A percentile compares a stretch with the other conserved stretches of the same genome.
These are phyloP conservation scores for Nyctibius bracteatus DNA, from an alignment of 2,113 vertebrate genomes.

Conservation along the genomic window DNA sequence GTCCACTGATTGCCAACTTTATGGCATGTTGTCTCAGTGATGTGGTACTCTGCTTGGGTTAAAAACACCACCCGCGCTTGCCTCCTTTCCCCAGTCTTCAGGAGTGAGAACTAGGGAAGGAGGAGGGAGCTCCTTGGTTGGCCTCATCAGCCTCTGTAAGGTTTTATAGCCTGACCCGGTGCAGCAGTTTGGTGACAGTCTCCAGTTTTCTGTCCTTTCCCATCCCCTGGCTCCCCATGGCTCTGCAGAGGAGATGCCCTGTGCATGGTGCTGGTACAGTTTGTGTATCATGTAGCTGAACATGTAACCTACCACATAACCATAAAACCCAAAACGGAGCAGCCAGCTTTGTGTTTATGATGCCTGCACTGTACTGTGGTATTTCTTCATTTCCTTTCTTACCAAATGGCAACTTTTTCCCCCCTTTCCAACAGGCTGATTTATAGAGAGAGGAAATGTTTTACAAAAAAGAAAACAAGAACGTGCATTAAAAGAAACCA, in stretches of 20 bases:
- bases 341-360: not conserved
- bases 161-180: not conserved
- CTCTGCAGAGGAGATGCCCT: not conserved
- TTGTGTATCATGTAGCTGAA: not conserved
- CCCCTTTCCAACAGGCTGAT: not conserved
- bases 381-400: not conserved
- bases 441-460: not conserved
- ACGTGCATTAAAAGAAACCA: not conserved
- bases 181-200: rapidly evolving
- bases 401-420: not conserved
- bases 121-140: not conserved
- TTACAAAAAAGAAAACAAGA: not conserved
- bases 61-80: rapidly evolving
- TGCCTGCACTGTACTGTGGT: not conserved
- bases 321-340: not conserved
- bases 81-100: not conserved
- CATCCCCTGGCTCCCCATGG: not conserved
- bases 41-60: not conserved
- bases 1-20: not conserved
- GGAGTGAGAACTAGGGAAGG: not conserved
- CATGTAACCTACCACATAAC: rapidly evolving
- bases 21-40: not conserved
- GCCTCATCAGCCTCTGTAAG: rapidly evolving
- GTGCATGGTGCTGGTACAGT: rapidly evolving
- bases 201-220: not conserved